Evolutionary conservation across 2,113 vertebrate species (phyloP).

Genomic region (Xiphophorus couchianus): DNA sequence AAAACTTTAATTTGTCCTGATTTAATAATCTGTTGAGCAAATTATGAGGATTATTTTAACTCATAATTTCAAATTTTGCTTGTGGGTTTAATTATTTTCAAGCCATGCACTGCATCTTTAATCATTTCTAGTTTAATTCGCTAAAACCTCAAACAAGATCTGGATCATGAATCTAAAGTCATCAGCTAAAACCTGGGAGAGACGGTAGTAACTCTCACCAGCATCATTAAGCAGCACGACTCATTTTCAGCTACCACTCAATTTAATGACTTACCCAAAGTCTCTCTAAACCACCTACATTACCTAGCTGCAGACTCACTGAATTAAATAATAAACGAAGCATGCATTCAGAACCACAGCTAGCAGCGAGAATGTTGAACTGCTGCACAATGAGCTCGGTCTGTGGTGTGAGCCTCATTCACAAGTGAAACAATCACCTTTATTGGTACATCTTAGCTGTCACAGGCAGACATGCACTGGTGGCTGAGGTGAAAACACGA

Average conservation of each 20-base stretch:
- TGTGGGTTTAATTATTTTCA: not conserved
- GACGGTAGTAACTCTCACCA: not conserved
- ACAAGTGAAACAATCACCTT: constrained; percentile 53
- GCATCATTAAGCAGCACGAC: constrained; percentile 9
- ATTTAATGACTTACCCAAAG: constrained; percentile 12
- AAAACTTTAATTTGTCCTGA: not conserved
- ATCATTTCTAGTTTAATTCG: not conserved
- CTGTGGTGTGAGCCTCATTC: constrained; percentile 42
- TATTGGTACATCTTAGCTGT: constrained; percentile 33
- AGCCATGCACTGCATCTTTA: not conserved
- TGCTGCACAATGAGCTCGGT: constrained; percentile 59
- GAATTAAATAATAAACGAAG: constrained; percentile 47
- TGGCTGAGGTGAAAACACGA: constrained; percentile 29
- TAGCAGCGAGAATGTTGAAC: constrained; percentile 34
- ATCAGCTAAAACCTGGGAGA: not conserved
- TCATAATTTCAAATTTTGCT: not conserved
- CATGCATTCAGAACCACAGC: constrained; percentile 20
- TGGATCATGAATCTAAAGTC: not conserved
- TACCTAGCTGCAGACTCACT: constrained; percentile 6
- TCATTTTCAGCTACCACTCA: not conserved
- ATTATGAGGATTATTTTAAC: not conserved
- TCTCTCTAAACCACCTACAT: constrained; percentile 6
- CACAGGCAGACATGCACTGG: constrained; percentile 21
- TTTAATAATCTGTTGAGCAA: not conserved
- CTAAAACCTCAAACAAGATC: no score